phyloP scores from a whole-genome alignment of 2,888 invertebrate species.

The Eupeodes luniger region DNA sequence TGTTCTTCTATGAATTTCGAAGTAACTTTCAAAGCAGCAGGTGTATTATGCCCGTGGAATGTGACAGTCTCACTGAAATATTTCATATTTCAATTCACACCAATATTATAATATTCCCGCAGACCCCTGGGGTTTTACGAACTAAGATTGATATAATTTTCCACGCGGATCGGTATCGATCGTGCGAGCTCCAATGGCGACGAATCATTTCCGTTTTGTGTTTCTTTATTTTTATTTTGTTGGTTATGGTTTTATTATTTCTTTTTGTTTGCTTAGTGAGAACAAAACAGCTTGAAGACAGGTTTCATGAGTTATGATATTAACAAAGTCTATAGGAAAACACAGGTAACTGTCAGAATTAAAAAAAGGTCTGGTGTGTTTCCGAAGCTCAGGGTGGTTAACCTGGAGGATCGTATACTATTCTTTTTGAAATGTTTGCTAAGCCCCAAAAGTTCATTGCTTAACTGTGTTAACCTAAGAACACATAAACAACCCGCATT shows the following conservation, averaged over 20 bases:
- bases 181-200: constrained; percentile 36
- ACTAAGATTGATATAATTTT: constrained; percentile 51
- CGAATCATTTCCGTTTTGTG: constrained; percentile 43
- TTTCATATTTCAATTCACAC: constrained; percentile 64
- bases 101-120: background rate
- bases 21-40: constrained; percentile 47
- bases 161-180: constrained; percentile 68
- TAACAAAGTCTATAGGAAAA: constrained; percentile 8
- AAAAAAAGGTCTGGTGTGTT: background rate
- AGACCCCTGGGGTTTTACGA: constrained; percentile 30
- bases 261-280: background rate
- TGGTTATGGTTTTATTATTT: background rate
- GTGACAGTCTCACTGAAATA: constrained; percentile 50
- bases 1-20: constrained; percentile 13
- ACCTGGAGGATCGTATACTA: no score
- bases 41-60: constrained; percentile 44
- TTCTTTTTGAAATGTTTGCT: no score
- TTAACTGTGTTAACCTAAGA: no score
- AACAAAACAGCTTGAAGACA: constrained; percentile 12
- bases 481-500: no score
- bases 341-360: background rate
- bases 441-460: no score
- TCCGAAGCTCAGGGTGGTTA: no score
- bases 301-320: constrained; percentile 41
- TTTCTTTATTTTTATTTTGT: background rate